These are phyloP conservation scores for Petrocephalus zakoni DNA, from an alignment of 2,113 vertebrate genomes.

Conservation along the genomic window DNA sequence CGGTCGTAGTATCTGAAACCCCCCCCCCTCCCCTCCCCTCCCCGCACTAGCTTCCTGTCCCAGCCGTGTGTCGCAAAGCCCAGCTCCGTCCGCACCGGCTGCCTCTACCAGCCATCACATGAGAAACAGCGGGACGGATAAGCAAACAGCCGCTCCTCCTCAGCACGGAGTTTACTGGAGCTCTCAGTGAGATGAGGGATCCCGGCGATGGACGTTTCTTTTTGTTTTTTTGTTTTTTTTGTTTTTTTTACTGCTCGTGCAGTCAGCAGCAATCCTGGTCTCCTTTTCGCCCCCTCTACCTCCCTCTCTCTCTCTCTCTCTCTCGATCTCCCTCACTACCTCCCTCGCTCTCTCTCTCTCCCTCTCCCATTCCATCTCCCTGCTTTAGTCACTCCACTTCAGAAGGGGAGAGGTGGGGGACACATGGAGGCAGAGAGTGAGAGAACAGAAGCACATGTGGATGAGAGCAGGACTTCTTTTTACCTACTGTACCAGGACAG, in stretches of 20 bases:
- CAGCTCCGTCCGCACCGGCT: background rate
- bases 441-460: background rate
- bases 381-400: slow-evolving; percentile 12
- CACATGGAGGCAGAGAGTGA: background rate
- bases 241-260: slow-evolving; percentile 41
- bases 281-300: slow-evolving; percentile 47
- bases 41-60: background rate
- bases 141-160: background rate
- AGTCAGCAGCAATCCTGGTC: background rate
- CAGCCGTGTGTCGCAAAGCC: background rate
- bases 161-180: slow-evolving; percentile 62
- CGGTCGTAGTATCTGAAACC: background rate
- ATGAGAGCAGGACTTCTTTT: background rate
- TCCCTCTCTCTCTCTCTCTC: background rate
- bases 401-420: background rate
- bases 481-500: background rate
- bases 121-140: background rate
- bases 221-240: slow-evolving; percentile 30
- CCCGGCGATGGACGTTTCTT: slow-evolving; percentile 37
- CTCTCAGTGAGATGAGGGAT: slow-evolving; percentile 45
- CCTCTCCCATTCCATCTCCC: background rate
- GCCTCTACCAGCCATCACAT: background rate
- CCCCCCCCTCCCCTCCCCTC: background rate
- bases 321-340: background rate
- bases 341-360: slow-evolving; percentile 5